These are phyloP conservation scores for Himalopsyche phryganea DNA, from an alignment of 1,140 invertebrate species.

Conservation along the genomic window DNA sequence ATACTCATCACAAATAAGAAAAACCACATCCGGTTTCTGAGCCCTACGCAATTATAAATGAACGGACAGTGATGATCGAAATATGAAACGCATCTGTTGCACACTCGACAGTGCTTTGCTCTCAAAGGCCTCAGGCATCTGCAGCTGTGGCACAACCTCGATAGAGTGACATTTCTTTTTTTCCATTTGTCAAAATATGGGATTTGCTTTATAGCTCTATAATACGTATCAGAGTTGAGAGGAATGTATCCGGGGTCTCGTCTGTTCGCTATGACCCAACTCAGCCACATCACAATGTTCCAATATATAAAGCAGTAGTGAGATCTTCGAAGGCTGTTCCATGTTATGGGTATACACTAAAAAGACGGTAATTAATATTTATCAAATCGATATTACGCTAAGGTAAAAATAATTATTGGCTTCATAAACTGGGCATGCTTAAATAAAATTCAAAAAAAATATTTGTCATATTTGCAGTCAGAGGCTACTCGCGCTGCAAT, in stretches of 20 bases:
- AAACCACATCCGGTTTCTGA: constrained; percentile 87
- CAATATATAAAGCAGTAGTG: constrained; percentile 89
- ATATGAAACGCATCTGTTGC: constrained; percentile 86
- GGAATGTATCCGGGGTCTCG: constrained; percentile 86
- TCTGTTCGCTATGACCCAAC: constrained; percentile 84
- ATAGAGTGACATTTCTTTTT: constrained; percentile 79
- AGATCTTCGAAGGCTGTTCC: constrained; percentile 77
- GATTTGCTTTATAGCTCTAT: constrained; percentile 83
- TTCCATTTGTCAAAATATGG: constrained; percentile 88
- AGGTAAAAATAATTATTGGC: too few species aligned
- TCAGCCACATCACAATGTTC: constrained; percentile 89
- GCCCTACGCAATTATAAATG: constrained; percentile 89
- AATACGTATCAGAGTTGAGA: constrained; percentile 84
- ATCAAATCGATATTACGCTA: too few species aligned
- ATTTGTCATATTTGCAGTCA: too few species aligned
- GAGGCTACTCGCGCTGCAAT: too few species aligned
- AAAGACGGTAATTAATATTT: too few species aligned
- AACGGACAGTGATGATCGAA: constrained; percentile 96
- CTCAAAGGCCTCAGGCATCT: constrained; percentile 79
- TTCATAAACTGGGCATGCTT: too few species aligned
- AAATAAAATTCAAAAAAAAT: too few species aligned
- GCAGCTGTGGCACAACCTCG: constrained; percentile 86
- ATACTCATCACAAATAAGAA: constrained; percentile 83
- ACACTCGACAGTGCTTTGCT: constrained; percentile 88
- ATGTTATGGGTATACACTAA: constrained; percentile 84